Percentiles rank a stretch among this genome's conserved stretches.
Evolutionary conservation across 2,113 vertebrate species (phyloP).

Genomic region (Callionymus lyra): DNA sequence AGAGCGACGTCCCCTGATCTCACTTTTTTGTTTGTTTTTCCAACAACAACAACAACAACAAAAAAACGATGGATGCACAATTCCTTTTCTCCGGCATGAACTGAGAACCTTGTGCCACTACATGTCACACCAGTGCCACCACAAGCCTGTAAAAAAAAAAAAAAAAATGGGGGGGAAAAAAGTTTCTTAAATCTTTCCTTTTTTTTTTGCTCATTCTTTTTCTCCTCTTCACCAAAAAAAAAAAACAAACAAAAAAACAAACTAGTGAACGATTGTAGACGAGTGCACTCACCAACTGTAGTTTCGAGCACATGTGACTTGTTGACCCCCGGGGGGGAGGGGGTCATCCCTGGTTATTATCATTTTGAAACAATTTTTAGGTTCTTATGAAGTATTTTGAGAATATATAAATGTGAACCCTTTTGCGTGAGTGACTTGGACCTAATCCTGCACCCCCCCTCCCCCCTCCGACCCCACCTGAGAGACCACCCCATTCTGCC

Average conservation of each 20-base stretch:
- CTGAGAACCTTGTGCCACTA: conserved; percentile 21
- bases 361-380: conserved; percentile 17
- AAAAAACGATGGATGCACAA: conserved; percentile 23
- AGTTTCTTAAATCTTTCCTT: neutral
- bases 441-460: too few relatives aligned
- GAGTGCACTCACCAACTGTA: conserved; percentile 38
- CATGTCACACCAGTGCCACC: conserved; percentile 31
- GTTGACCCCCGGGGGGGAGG: conserved; percentile 24
- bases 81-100: conserved; percentile 24
- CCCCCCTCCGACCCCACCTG: too few relatives aligned
- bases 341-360: conserved; percentile 23
- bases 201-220: conserved; percentile 3
- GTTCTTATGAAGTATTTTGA: conserved; percentile 8
- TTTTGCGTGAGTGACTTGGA: conserved; percentile 39
- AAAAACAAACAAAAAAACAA: conserved; percentile 35
- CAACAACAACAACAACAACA: too few relatives aligned
- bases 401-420: neutral
- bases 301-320: conserved; percentile 43
- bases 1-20: conserved; percentile 18
- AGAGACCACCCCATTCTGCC: conserved; percentile 41
- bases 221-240: conserved; percentile 34
- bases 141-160: conserved; percentile 30
- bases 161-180: conserved; percentile 1
- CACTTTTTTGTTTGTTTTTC: neutral
- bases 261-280: conserved; percentile 35